Evolutionary conservation across 1,140 invertebrate species (phyloP).

Genomic region (Eriosoma lanigerum): DNA sequence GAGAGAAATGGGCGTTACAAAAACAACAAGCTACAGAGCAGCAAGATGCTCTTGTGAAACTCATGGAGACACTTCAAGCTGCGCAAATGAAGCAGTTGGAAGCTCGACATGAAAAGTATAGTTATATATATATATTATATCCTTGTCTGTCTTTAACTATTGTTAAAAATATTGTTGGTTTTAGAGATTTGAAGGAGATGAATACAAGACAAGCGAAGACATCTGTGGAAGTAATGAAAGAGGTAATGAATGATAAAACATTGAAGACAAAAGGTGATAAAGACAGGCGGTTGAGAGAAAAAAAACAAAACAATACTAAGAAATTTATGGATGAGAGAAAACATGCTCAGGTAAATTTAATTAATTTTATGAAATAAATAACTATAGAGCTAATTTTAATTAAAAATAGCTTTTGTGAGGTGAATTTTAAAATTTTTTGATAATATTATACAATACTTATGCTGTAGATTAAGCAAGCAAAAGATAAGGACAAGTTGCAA

Average conservation of each 20-base stretch:
- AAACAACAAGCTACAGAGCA: slow-evolving; percentile 83
- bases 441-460: background rate
- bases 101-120: slow-evolving; percentile 81
- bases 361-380: background rate
- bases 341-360: slow-evolving; percentile 60
- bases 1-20: slow-evolving; percentile 86
- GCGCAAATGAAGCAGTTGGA: slow-evolving; percentile 89
- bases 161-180: slow-evolving; percentile 32
- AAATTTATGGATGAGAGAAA: slow-evolving; percentile 98
- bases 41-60: slow-evolving; percentile 78
- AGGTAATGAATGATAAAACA: slow-evolving; percentile 93
- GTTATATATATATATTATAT: background rate
- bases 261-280: slow-evolving; percentile 96
- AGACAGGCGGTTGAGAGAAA: slow-evolving; percentile 88
- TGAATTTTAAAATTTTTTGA: background rate
- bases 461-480: slow-evolving; percentile 82
- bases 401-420: background rate
- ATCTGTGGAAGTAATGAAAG: slow-evolving; percentile 94
- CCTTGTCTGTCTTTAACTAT: background rate
- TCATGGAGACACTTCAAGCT: slow-evolving; percentile 82
- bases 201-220: slow-evolving; percentile 92
- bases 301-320: slow-evolving; percentile 98
- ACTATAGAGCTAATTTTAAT: background rate
- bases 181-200: slow-evolving; percentile 93
- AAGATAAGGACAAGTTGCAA: slow-evolving; percentile 92